Conservation (phyloP, 2,113 vertebrate genomes). For the Pedetes capensis region DNA sequence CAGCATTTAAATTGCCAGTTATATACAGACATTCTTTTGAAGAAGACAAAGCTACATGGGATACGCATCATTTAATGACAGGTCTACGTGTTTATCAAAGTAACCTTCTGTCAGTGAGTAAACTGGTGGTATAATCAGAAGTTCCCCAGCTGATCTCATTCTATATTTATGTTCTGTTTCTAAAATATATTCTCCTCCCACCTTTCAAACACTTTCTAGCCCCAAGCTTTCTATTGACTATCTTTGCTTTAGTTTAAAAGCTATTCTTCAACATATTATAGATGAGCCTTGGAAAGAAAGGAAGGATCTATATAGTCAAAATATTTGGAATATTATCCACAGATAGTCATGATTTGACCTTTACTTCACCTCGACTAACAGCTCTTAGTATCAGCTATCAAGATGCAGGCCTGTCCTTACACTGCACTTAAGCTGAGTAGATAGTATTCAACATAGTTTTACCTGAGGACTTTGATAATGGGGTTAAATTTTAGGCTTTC, state of each 20-base stretch:
- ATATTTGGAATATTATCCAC: neutral
- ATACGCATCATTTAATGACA: neutral
- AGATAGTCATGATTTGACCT: neutral
- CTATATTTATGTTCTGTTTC: neutral
- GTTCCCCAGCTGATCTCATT: neutral
- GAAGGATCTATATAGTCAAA: neutral
- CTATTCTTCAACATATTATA: neutral
- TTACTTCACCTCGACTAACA: neutral
- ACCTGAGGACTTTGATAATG: neutral
- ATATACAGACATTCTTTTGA: neutral
- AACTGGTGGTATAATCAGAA: neutral
- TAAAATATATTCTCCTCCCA: neutral
- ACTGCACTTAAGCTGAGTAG: neutral
- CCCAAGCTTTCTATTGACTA: neutral
- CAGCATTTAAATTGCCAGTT: neutral
- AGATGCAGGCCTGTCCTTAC: neutral
- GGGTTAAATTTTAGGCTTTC: neutral
- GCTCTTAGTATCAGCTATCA: neutral
- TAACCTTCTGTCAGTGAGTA: neutral
- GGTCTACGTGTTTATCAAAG: neutral
- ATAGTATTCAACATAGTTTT: neutral
- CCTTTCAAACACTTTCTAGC: neutral
- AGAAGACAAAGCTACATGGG: neutral
- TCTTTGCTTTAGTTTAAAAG: slow-evolving; percentile 10
- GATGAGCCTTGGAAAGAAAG: neutral